A percentile compares a stretch with the other conserved stretches of the same genome.
Conservation (phyloP, 1,140 invertebrate genomes). For the Euwallacea fornicatus region DNA sequence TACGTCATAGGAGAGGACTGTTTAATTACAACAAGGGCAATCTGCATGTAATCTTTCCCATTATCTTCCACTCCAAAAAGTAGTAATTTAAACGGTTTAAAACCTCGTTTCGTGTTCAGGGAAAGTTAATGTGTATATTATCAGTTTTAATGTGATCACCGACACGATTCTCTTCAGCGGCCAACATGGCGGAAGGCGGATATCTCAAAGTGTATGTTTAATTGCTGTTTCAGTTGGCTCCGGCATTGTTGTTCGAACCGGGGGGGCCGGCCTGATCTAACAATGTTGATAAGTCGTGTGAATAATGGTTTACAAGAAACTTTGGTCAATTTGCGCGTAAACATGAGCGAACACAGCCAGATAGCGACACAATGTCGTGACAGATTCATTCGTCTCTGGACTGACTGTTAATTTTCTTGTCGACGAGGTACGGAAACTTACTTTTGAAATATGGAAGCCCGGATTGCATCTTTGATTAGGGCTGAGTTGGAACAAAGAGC, state of each 20-base stretch:
- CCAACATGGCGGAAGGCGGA: conserved; percentile 51
- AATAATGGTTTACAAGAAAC: conserved; percentile 46
- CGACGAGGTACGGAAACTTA: too few relatives aligned
- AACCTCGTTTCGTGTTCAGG: conserved; percentile 41
- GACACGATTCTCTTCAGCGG: conserved; percentile 49
- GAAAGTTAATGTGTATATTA: conserved; percentile 47
- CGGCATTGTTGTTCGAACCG: conserved; percentile 31
- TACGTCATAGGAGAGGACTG: too few relatives aligned
- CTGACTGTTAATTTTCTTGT: too few relatives aligned
- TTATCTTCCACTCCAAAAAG: neutral
- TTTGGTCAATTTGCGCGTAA: conserved; percentile 43
- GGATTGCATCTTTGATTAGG: too few relatives aligned
- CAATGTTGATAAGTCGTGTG: conserved; percentile 42
- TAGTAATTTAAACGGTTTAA: conserved; percentile 13
- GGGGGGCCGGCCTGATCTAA: conserved; percentile 35
- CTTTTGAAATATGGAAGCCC: too few relatives aligned
- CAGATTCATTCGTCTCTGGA: neutral
- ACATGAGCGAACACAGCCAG: conserved; percentile 20
- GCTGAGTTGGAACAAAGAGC: too few relatives aligned
- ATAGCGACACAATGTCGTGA: conserved; percentile 12
- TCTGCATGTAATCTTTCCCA: neutral
- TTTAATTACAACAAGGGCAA: too few relatives aligned
- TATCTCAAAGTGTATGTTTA: conserved; percentile 51
- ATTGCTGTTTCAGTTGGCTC: conserved; percentile 47
- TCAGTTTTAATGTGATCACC: conserved; percentile 45